Conservation (phyloP, 2,888 invertebrate species). For the Leistus spinibarbis region DNA sequence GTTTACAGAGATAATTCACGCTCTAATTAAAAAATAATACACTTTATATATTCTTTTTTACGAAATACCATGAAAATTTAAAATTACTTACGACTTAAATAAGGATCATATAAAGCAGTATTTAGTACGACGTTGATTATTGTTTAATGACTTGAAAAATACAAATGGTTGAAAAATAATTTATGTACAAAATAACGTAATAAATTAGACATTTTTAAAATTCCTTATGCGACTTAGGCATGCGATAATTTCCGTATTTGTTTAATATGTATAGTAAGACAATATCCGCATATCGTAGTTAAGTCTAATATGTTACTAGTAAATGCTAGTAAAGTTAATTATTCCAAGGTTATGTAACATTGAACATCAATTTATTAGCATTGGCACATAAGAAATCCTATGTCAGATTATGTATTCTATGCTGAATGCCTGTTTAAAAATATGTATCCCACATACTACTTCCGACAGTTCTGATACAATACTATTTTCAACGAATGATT, state of each 20-base stretch:
- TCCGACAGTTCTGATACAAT: not conserved
- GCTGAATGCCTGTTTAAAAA: not conserved
- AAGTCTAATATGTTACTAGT: not conserved
- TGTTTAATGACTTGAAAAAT: not conserved
- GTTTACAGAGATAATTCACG: not conserved
- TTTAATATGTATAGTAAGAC: not conserved
- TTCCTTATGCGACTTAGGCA: not conserved
- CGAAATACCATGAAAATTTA: too few relatives aligned
- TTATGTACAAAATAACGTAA: not conserved
- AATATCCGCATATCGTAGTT: not conserved
- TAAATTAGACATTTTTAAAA: not conserved
- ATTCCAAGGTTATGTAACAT: constrained; percentile 32
- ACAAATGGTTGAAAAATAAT: not conserved
- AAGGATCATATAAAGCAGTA: too few relatives aligned
- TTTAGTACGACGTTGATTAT: not conserved
- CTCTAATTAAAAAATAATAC: not conserved
- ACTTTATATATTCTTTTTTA: too few relatives aligned
- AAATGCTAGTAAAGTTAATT: constrained; percentile 20
- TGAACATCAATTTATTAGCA: constrained; percentile 33
- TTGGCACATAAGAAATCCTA: constrained; percentile 16
- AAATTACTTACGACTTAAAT: too few relatives aligned
- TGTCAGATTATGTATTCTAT: constrained; percentile 16
- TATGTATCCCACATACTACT: constrained; percentile 3
- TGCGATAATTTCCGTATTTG: not conserved
- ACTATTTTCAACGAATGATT: too few relatives aligned